Evolutionary conservation across 2,113 vertebrate species (phyloP).

Genomic region (Onychostruthus taczanowskii): DNA sequence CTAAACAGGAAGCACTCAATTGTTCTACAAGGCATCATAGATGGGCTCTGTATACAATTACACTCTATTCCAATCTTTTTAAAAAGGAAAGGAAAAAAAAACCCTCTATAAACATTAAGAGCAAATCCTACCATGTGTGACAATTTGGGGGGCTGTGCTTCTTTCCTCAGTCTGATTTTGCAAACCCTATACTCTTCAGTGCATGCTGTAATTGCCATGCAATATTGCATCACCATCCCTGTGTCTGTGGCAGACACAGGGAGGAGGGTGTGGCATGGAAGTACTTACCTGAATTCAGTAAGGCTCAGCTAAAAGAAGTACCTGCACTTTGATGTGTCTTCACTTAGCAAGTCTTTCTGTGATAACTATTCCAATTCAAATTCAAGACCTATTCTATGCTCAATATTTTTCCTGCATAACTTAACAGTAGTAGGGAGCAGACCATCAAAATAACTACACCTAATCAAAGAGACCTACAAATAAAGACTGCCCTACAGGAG

Average conservation of each 20-base stretch:
- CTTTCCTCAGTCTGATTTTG: conserved; percentile 2
- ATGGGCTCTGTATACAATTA: not conserved
- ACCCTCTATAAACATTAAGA: not conserved
- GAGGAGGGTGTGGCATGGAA: conserved; percentile 36
- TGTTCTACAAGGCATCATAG: not conserved
- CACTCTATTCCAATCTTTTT: not conserved
- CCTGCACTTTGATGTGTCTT: not conserved
- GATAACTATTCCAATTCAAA: not conserved
- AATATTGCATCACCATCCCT: conserved; percentile 52
- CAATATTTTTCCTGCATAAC: not conserved
- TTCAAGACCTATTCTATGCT: not conserved
- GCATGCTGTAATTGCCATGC: conserved; percentile 27
- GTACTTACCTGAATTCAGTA: not conserved
- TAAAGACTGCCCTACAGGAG: not conserved
- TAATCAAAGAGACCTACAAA: not conserved
- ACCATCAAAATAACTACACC: not conserved
- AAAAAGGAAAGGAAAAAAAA: not conserved
- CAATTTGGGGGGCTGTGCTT: not conserved
- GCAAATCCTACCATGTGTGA: not conserved
- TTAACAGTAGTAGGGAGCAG: not conserved
- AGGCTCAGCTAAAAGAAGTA: not conserved
- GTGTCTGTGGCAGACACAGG: conserved; percentile 6
- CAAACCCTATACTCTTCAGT: not conserved
- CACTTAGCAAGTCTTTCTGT: not conserved
- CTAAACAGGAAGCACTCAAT: not conserved